Conservation (phyloP, 2,888 invertebrate species). For the Sympetrum striolatum region DNA sequence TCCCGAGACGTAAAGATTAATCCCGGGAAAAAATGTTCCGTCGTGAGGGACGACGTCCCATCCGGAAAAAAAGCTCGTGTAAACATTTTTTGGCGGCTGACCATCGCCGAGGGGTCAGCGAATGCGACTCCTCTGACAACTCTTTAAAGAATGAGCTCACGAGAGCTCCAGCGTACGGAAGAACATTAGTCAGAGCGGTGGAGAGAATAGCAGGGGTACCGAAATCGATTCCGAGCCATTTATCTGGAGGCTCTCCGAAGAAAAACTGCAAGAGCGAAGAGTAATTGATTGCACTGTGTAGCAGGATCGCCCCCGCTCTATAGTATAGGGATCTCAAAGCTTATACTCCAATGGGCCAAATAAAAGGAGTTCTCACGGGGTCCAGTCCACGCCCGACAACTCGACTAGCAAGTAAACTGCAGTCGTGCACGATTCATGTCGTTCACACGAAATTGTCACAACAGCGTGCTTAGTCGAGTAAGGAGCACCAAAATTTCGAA, state of each 20-base stretch:
- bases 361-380: no score
- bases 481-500: no score
- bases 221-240: neutral
- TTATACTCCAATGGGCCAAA: no score
- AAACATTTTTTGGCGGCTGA: neutral
- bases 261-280: no score
- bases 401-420: no score
- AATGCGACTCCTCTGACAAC: neutral
- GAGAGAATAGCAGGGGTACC: neutral
- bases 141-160: neutral
- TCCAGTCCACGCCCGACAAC: no score
- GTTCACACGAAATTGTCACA: no score
- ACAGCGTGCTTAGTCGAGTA: no score
- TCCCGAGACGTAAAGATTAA: neutral
- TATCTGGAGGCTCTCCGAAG: neutral
- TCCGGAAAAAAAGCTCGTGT: neutral
- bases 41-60: neutral
- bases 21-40: neutral
- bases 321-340: no score
- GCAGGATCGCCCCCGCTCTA: no score
- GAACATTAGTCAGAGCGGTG: neutral
- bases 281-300: no score
- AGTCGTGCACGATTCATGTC: no score
- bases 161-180: neutral
- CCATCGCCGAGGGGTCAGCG: neutral